phyloP scores from a whole-genome alignment of 2,888 invertebrate species.

The Lepetodrilus schrolli region DNA sequence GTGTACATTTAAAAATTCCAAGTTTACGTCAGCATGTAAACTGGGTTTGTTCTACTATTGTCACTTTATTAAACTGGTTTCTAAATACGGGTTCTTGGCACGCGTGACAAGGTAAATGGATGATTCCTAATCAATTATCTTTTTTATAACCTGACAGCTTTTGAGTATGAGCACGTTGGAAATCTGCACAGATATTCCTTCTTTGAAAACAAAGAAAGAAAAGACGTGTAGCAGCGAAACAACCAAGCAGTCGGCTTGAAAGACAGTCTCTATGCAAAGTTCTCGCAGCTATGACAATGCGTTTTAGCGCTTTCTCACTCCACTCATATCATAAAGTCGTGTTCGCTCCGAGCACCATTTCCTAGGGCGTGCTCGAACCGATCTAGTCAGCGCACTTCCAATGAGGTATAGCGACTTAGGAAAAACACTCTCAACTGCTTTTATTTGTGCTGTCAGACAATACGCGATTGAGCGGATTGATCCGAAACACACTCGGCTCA shows the following conservation, averaged over 20 bases:
- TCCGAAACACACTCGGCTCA: not conserved
- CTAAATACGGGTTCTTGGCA: no score
- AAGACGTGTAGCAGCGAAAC: not conserved
- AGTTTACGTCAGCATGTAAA: no score
- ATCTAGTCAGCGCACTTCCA: constrained; percentile 4
- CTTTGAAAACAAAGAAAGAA: not conserved
- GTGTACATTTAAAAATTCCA: no score
- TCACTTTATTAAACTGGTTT: no score
- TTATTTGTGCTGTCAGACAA: constrained; percentile 9
- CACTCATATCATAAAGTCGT: constrained; percentile 1
- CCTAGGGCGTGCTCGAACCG: not conserved
- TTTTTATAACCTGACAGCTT: no score
- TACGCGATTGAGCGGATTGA: constrained; percentile 17
- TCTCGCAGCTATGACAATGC: constrained; percentile 17
- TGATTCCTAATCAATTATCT: no score
- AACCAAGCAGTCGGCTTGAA: no score
- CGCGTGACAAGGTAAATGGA: no score
- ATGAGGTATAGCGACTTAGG: constrained; percentile 4
- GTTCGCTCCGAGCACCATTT: constrained; percentile 10
- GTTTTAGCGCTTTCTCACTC: not conserved
- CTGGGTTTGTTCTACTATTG: no score
- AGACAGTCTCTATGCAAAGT: not conserved
- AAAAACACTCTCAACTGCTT: not conserved
- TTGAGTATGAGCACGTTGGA: not conserved
- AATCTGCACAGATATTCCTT: not conserved